Conservation (phyloP, 2,113 vertebrate genomes). For the Ibidorhyncha struthersii region DNA sequence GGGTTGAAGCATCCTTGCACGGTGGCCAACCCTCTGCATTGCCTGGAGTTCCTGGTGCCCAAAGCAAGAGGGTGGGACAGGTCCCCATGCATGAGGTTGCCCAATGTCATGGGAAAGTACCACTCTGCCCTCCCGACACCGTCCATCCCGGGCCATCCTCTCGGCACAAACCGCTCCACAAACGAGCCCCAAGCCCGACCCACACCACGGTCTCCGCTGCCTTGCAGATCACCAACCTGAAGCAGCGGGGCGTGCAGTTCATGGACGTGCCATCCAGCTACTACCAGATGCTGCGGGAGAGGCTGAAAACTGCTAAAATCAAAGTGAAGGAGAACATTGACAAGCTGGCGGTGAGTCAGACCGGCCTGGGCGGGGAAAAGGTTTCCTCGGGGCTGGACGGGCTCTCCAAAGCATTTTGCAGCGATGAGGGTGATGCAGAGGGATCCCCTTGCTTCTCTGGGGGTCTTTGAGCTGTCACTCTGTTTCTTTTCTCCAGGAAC, state of each 20-base stretch:
- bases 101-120: not conserved
- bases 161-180: not conserved
- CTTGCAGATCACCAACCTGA: slow-evolving; percentile 86
- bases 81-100: not conserved
- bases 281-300: slow-evolving; percentile 86
- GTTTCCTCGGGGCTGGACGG: not conserved
- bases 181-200: not conserved
- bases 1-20: not conserved
- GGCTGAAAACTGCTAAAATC: slow-evolving; percentile 86
- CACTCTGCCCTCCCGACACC: accelerated
- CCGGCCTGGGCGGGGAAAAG: not conserved
- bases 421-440: not conserved
- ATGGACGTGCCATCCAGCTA: slow-evolving; percentile 87
- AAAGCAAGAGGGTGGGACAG: not conserved
- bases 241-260: slow-evolving; percentile 90
- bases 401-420: not conserved
- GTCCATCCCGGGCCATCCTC: not conserved
- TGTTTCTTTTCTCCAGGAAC: slow-evolving; percentile 75
- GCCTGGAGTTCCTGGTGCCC: not conserved
- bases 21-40: not conserved
- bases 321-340: slow-evolving; percentile 85
- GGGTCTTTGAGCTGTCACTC: accelerated
- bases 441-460: not conserved
- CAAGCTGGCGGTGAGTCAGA: slow-evolving; percentile 80
- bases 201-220: not conserved